Conservation (phyloP, 2,797 vertebrate genomes). For the Enteromius afrohamiltoni region DNA sequence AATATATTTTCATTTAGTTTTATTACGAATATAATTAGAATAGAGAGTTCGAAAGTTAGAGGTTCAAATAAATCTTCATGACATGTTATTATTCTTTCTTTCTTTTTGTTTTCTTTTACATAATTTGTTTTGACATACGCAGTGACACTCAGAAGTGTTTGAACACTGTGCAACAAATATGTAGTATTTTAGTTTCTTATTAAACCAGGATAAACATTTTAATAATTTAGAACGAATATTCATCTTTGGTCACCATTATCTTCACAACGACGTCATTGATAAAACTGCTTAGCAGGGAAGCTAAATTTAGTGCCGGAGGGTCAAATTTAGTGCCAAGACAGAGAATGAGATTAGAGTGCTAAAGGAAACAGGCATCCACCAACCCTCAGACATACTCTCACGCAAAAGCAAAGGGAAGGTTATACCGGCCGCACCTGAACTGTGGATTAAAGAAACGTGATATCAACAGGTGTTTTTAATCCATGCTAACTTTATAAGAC, state of each 20-base stretch:
- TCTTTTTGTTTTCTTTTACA: too few relatives aligned
- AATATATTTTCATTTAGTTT: neutral
- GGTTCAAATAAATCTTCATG: too few relatives aligned
- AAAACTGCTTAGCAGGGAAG: neutral
- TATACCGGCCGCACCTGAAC: conserved; percentile 63
- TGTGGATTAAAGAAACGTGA: conserved; percentile 71
- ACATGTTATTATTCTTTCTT: too few relatives aligned
- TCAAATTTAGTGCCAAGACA: conserved; percentile 57
- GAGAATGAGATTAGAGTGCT: conserved; percentile 69
- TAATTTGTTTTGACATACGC: neutral
- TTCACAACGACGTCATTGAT: neutral
- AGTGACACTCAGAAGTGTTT: neutral
- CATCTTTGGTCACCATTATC: neutral
- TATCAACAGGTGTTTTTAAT: conserved; percentile 53
- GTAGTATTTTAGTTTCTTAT: too few relatives aligned
- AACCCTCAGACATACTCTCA: conserved; percentile 14
- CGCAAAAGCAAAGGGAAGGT: conserved; percentile 36
- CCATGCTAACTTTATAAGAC: conserved; percentile 34
- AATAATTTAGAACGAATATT: neutral
- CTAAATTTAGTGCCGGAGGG: conserved; percentile 32
- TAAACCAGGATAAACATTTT: neutral
- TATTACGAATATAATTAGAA: too few relatives aligned
- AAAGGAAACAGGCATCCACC: conserved; percentile 58
- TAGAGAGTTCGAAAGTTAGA: too few relatives aligned
- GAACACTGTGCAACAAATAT: neutral